Evolutionary conservation across 2,797 vertebrate genomes (phyloP).

Genomic region (Tamandua tetradactyla): DNA sequence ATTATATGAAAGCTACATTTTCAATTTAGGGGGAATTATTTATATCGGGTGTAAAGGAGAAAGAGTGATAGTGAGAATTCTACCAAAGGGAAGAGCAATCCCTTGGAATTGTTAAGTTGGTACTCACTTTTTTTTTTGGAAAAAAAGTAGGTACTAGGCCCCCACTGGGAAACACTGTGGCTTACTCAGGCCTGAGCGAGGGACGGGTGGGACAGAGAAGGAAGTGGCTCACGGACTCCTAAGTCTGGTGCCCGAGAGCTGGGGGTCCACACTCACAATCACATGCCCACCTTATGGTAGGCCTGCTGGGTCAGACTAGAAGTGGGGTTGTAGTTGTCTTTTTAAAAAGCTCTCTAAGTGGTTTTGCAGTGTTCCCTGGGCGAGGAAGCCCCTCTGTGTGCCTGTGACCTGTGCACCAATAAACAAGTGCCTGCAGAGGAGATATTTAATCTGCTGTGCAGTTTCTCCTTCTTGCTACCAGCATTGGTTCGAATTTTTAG

Average conservation of each 20-base stretch:
- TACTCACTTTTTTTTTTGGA: not conserved
- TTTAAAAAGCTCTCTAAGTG: not conserved
- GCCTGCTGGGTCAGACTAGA: not conserved
- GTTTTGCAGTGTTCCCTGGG: too few species aligned
- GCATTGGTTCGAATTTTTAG: not conserved
- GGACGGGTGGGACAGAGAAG: not conserved
- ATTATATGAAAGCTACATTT: not conserved
- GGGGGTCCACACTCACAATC: not conserved
- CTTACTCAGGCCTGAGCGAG: not conserved
- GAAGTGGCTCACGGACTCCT: fast-evolving
- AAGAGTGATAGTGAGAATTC: not conserved
- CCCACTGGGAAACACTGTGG: fast-evolving
- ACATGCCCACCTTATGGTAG: fast-evolving
- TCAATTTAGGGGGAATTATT: not conserved
- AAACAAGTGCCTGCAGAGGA: too few species aligned
- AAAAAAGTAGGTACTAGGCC: not conserved
- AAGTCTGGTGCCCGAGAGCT: not conserved
- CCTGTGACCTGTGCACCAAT: not conserved
- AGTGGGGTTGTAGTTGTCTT: not conserved
- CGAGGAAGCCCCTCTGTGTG: not conserved
- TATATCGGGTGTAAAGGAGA: not conserved
- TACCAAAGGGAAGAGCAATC: not conserved
- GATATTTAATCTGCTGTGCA: not conserved
- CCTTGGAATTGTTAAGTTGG: not conserved
- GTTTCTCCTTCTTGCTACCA: not conserved